Evolutionary conservation across 2,113 vertebrate genomes (phyloP).

Genomic region (Epinephelus cyanopodus): DNA sequence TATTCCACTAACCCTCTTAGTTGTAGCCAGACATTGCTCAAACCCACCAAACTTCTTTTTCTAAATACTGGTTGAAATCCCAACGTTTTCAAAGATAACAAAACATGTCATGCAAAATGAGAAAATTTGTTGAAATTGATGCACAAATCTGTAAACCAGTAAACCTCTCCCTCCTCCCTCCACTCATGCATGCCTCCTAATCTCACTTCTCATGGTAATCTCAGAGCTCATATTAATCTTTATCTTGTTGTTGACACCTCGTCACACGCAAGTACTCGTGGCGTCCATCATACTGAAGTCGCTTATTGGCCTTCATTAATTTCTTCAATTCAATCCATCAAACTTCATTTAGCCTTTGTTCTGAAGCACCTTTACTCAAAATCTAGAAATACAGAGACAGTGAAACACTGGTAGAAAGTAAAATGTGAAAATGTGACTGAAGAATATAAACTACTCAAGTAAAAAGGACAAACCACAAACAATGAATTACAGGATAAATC

Average conservation of each 20-base stretch:
- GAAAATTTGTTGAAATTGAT: not conserved
- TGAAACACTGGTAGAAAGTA: not conserved
- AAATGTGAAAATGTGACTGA: not conserved
- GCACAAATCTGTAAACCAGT: no score
- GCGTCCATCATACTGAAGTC: not conserved
- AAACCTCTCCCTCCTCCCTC: not conserved
- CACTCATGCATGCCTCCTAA: conserved; percentile 19
- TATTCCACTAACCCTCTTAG: not conserved
- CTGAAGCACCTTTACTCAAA: not conserved
- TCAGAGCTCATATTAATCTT: conserved; percentile 25
- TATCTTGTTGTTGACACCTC: conserved; percentile 1
- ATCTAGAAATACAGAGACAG: not conserved
- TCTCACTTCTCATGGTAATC: conserved; percentile 42
- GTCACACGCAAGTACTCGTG: conserved; percentile 1
- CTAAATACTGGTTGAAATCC: not conserved
- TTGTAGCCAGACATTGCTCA: not conserved
- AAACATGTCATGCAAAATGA: not conserved
- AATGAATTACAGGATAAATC: not conserved
- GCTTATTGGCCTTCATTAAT: not conserved
- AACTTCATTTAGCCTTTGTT: no score
- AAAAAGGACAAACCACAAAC: not conserved
- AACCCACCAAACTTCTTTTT: not conserved
- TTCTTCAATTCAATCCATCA: not conserved
- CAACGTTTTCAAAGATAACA: not conserved
- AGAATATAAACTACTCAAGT: not conserved